Conservation (phyloP, 2,113 vertebrate genomes). For the Petaurus breviceps region DNA sequence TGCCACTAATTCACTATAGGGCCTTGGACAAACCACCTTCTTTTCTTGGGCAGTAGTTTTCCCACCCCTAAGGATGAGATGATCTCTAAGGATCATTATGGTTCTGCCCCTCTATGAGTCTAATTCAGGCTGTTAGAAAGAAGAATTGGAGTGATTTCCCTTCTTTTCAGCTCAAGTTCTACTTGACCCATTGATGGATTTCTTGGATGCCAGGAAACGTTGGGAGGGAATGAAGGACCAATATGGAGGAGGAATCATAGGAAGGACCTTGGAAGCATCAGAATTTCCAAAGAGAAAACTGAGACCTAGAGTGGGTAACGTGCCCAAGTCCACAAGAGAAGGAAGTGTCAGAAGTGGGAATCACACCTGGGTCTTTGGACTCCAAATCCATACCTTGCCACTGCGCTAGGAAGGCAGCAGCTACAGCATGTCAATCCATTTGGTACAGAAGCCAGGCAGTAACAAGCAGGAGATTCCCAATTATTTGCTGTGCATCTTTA, state of each 20-base stretch:
- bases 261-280: background rate
- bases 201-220: constrained; percentile 8
- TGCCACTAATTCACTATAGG: background rate
- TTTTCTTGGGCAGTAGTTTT: background rate
- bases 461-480: constrained; percentile 74
- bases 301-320: background rate
- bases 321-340: background rate
- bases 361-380: background rate
- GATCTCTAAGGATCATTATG: background rate
- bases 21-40: background rate
- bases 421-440: constrained; percentile 55
- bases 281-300: background rate
- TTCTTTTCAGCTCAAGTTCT: background rate
- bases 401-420: background rate
- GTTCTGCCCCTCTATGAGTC: background rate
- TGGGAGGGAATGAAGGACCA: background rate
- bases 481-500: constrained; percentile 68
- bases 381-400: background rate
- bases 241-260: background rate
- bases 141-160: background rate
- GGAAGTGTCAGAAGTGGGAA: background rate
- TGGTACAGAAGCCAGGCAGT: constrained; percentile 55
- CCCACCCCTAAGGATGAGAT: background rate
- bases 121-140: background rate
- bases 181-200: constrained; percentile 44